Percentiles rank a stretch among this genome's conserved stretches.
Conservation (phyloP, 2,888 invertebrate species). For the Hirtodrosophila duncani region DNA sequence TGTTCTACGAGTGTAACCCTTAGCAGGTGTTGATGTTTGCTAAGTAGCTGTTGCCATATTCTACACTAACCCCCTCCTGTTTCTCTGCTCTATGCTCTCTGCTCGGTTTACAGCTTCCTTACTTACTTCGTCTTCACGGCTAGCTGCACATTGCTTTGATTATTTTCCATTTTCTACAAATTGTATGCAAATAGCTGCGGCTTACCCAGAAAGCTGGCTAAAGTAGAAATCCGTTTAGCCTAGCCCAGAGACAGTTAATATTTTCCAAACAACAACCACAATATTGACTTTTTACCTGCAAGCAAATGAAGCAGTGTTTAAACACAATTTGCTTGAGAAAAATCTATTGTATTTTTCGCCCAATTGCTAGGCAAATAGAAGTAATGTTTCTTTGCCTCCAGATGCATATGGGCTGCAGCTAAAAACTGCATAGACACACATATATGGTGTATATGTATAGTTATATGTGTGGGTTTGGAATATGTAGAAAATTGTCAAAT, state of each 20-base stretch:
- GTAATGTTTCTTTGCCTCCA: too few relatives aligned
- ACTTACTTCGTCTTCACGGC: slow-evolving; percentile 27
- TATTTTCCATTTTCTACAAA: slow-evolving; percentile 66
- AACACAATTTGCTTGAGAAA: slow-evolving; percentile 16
- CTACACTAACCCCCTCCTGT: background rate
- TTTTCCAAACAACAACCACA: slow-evolving; percentile 54
- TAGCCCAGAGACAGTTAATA: slow-evolving; percentile 57
- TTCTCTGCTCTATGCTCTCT: too few relatives aligned
- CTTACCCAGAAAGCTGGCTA: slow-evolving; percentile 7
- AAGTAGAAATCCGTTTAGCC: background rate
- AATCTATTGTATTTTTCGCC: too few relatives aligned
- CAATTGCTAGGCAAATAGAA: too few relatives aligned
- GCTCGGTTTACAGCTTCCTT: background rate
- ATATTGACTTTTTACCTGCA: slow-evolving; percentile 63
- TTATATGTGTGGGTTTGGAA: too few relatives aligned
- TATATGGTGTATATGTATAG: too few relatives aligned
- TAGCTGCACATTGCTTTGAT: slow-evolving; percentile 65
- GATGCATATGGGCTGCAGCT: too few relatives aligned
- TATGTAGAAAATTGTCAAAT: too few relatives aligned
- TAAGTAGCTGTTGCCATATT: slow-evolving; percentile 46
- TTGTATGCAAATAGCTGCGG: slow-evolving; percentile 67
- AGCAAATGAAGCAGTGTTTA: slow-evolving; percentile 26
- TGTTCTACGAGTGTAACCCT: slow-evolving; percentile 44
- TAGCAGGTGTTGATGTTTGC: slow-evolving; percentile 70
- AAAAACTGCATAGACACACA: too few relatives aligned